Percentiles rank a stretch among this genome's conserved stretches.
phyloP scores from a whole-genome alignment of 2,888 invertebrate genomes.

The Heliconius charithonia region DNA sequence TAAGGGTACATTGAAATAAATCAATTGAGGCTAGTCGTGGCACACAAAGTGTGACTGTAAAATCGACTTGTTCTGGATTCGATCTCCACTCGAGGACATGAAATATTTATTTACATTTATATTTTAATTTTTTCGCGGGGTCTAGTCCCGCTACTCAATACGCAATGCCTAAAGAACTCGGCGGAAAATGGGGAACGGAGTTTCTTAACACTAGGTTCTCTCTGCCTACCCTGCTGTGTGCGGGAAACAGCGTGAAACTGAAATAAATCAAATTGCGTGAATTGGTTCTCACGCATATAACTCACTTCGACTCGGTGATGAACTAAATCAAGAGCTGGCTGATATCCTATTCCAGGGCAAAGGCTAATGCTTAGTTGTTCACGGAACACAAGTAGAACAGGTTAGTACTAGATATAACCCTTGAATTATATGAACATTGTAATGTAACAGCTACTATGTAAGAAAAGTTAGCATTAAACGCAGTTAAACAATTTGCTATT shows the following conservation, averaged over 20 bases:
- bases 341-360: slow-evolving; percentile 33
- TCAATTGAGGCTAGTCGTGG: slow-evolving; percentile 38
- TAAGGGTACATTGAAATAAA: slow-evolving; percentile 53
- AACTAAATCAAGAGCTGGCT: slow-evolving; percentile 33
- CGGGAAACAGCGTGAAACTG: not conserved
- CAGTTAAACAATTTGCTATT: not conserved
- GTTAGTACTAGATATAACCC: not conserved
- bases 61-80: no score
- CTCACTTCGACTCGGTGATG: slow-evolving; percentile 26
- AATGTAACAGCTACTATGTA: not conserved
- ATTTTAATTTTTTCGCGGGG: no score
- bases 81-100: no score
- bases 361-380: slow-evolving; percentile 25
- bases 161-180: no score
- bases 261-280: slow-evolving; percentile 55
- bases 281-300: slow-evolving; percentile 41
- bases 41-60: no score
- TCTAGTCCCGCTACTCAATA: no score
- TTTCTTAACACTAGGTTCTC: no score
- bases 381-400: slow-evolving; percentile 15
- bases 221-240: no score
- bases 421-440: slow-evolving; percentile 8
- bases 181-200: no score
- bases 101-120: no score
- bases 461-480: not conserved